Evolutionary conservation across 2,113 vertebrate genomes (phyloP).

Genomic region (Dromaius novaehollandiae): DNA sequence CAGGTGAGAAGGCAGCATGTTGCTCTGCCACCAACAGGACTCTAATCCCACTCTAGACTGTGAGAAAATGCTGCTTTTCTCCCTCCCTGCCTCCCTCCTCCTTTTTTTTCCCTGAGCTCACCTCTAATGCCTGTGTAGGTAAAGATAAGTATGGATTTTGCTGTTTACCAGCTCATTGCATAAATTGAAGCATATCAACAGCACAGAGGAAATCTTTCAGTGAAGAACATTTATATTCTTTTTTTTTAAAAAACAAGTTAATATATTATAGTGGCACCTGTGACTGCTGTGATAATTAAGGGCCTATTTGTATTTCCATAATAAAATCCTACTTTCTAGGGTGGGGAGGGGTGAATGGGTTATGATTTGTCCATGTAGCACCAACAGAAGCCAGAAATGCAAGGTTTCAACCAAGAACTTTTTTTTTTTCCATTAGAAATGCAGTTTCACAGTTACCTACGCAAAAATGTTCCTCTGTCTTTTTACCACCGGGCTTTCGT

Average conservation of each 20-base stretch:
- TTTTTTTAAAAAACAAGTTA: background rate
- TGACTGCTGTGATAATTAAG: conserved; percentile 30
- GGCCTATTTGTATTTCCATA: conserved; percentile 1
- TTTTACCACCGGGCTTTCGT: background rate
- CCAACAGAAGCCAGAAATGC: background rate
- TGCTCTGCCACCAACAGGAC: background rate
- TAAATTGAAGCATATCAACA: conserved; percentile 55
- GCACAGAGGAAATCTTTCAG: background rate
- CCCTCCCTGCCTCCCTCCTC: background rate
- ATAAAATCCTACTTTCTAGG: conserved; percentile 6
- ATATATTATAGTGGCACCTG: conserved; percentile 16
- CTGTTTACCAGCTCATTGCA: conserved; percentile 45
- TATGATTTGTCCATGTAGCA: background rate
- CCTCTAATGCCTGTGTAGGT: conserved; percentile 11
- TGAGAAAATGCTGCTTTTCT: background rate
- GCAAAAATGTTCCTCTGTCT: background rate
- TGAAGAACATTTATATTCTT: conserved; percentile 11
- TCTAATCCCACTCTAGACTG: background rate
- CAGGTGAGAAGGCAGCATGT: conserved; percentile 33
- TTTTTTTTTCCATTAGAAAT: background rate
- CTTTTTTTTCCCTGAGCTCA: background rate
- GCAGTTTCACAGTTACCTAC: background rate
- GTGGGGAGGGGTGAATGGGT: background rate
- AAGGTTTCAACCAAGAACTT: background rate
- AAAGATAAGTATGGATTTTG: conserved; percentile 54